A percentile compares a stretch with the other conserved stretches of the same genome.
Evolutionary conservation across 1,140 invertebrate genomes (phyloP).

Genomic region (Anoplophora glabripennis): DNA sequence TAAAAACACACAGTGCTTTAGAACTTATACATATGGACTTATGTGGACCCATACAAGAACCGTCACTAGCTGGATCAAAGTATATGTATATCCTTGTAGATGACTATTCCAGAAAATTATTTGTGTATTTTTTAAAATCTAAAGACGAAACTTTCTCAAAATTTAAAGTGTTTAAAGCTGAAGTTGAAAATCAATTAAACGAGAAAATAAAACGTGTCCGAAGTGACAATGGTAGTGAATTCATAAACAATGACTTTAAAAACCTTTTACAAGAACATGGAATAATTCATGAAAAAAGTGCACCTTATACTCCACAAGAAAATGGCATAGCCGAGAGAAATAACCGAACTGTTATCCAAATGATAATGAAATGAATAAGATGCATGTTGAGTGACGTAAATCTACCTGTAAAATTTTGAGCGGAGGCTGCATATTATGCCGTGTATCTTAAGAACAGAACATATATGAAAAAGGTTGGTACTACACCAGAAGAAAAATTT

Average conservation of each 20-base stretch:
- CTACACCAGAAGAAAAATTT: constrained; percentile 13
- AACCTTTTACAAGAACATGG: constrained; percentile 27
- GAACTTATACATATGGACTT: constrained; percentile 38
- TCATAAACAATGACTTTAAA: constrained; percentile 30
- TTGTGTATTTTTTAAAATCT: constrained; percentile 48
- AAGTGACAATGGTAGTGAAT: constrained; percentile 48
- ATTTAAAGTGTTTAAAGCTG: constrained; percentile 39
- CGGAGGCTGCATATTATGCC: constrained; percentile 47
- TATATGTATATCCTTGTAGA: constrained; percentile 50
- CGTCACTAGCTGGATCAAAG: constrained; percentile 36
- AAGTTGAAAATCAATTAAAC: constrained; percentile 37
- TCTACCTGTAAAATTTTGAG: constrained; percentile 43
- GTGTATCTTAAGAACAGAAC: constrained; percentile 48
- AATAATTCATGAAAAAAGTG: constrained; percentile 24
- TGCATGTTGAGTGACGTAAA: constrained; percentile 40
- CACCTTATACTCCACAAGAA: constrained; percentile 42
- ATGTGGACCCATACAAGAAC: constrained; percentile 39
- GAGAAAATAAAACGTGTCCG: constrained; percentile 41
- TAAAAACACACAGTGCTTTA: too few relatives aligned
- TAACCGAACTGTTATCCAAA: constrained; percentile 45
- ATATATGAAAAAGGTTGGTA: neutral
- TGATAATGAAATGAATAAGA: too few relatives aligned
- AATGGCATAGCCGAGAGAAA: constrained; percentile 48
- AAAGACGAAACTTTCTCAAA: constrained; percentile 45
- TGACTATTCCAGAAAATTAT: constrained; percentile 40